Evolutionary conservation across 2,797 vertebrate genomes (phyloP), one percentile per base, ranked within the genome.

Genomic region (Sandelia bainsii): DNA sequence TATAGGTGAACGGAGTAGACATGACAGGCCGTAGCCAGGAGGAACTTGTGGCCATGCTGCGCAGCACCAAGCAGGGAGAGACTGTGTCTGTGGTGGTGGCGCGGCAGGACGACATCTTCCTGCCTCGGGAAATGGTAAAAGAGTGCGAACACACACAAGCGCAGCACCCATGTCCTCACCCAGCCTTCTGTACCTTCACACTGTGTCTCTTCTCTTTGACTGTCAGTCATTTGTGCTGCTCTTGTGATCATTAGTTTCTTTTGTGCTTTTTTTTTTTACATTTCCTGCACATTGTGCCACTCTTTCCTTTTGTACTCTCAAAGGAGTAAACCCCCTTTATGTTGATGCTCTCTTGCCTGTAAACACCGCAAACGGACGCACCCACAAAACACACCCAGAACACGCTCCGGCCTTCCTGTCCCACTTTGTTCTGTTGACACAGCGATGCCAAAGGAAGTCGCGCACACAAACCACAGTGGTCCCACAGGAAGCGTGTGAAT

Each of bases 21-120:
- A 94, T 99, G 91, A 94, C 91, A 0, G 95, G 95, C 54, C 93
- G 91, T 46, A 97, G 94, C 25, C 98, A 99, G 88, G 97, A 98
- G 74, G 97, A 99, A 39, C 95, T 99, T 0, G 98, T 99, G 49
- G 95, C 93, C 79, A 96, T 96, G 95, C 92, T 99, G 87, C 95
- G 98, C 69, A 96, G 97, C 90, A 99, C 98, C 61, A 97, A 95
- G 82, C 96, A 96, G 85, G 98, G 97, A 11, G 97, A 98, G 81
- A 95, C 80, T 0, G 96, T 97, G 16, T 93, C 80, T 0, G 62
- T 99, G 75, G 64, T 96, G 27, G 93, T 99, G 25, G 94, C 93
- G 12, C 94, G 97, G 49, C 97, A 96, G 60, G 96, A 99, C 42
- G 97, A 97, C 79, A 68, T 87, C 63, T 96, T 97, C 87, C 88